Conservation (phyloP, 2,888 invertebrate species). For the Auanema freiburgensis region DNA sequence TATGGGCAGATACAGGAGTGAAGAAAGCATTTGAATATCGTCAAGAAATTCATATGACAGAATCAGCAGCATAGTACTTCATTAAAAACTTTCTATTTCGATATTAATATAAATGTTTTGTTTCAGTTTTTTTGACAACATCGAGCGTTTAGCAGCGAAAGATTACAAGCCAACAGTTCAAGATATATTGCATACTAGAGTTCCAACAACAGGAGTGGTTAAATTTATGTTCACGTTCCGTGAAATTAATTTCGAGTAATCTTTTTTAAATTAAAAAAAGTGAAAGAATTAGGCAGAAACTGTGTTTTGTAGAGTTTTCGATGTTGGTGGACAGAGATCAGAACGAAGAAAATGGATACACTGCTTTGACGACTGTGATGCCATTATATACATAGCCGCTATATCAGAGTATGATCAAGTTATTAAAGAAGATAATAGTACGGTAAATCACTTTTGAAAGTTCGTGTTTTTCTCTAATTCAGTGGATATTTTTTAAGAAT, state of each 20-base stretch:
- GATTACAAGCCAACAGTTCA: slow-evolving; percentile 50
- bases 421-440: slow-evolving; percentile 47
- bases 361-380: slow-evolving; percentile 55
- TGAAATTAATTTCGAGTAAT: slow-evolving; percentile 24
- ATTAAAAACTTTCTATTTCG: background rate
- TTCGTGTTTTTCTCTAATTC: background rate
- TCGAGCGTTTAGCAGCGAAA: slow-evolving; percentile 48
- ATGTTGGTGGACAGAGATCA: slow-evolving; percentile 87
- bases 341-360: slow-evolving; percentile 61
- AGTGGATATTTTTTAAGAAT: slow-evolving; percentile 41
- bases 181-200: slow-evolving; percentile 56
- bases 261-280: slow-evolving; percentile 1
- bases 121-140: slow-evolving; percentile 58
- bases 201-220: slow-evolving; percentile 59
- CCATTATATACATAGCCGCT: slow-evolving; percentile 56
- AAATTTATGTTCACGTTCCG: slow-evolving; percentile 47
- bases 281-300: background rate
- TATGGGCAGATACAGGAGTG: slow-evolving; percentile 44
- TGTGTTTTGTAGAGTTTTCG: slow-evolving; percentile 81
- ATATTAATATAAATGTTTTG: background rate
- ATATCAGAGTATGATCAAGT: slow-evolving; percentile 56
- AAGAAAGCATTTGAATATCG: slow-evolving; percentile 32
- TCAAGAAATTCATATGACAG: slow-evolving; percentile 38
- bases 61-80: slow-evolving; percentile 47
- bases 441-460: slow-evolving; percentile 29